Evolutionary conservation across 2,797 vertebrate species (phyloP).

Genomic region (Coranthus polyacanthus): DNA sequence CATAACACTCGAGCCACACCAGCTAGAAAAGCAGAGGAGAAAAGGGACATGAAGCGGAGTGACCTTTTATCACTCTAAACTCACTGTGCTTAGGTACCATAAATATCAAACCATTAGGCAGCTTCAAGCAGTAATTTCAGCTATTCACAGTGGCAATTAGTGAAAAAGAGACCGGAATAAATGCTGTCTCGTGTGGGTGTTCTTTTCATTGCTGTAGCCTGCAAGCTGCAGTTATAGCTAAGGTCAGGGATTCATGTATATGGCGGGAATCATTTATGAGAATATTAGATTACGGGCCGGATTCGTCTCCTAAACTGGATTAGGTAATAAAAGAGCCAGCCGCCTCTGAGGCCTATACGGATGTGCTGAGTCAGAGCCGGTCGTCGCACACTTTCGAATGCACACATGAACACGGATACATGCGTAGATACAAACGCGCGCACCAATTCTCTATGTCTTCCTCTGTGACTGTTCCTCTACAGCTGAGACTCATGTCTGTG

Average conservation of each 20-base stretch:
- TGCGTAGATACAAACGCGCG: conserved; percentile 10
- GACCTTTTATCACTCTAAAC: conserved; percentile 10
- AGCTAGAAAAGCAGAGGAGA: too few relatives aligned
- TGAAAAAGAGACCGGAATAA: conserved; percentile 37
- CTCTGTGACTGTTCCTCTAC: conserved; percentile 31
- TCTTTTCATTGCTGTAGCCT: conserved; percentile 45
- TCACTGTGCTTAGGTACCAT: neutral
- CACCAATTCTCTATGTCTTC: conserved; percentile 22
- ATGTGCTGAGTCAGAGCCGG: conserved; percentile 77
- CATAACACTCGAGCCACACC: too few relatives aligned
- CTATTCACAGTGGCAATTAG: conserved; percentile 48
- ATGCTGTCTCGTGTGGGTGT: conserved; percentile 25
- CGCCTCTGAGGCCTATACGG: conserved; percentile 51
- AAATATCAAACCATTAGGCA: conserved; percentile 34
- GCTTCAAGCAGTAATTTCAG: conserved; percentile 13
- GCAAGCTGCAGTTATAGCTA: conserved; percentile 55
- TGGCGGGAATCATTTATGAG: conserved; percentile 75
- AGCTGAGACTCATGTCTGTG: conserved; percentile 49
- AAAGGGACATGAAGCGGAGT: neutral
- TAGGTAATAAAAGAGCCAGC: conserved; percentile 80
- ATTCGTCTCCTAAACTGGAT: conserved; percentile 85
- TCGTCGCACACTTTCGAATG: conserved; percentile 8
- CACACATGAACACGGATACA: conserved; percentile 20
- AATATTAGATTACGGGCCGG: conserved; percentile 81
- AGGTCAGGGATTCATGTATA: conserved; percentile 79